phyloP scores from a whole-genome alignment of 2,113 vertebrate species.

The Panthera leo region DNA sequence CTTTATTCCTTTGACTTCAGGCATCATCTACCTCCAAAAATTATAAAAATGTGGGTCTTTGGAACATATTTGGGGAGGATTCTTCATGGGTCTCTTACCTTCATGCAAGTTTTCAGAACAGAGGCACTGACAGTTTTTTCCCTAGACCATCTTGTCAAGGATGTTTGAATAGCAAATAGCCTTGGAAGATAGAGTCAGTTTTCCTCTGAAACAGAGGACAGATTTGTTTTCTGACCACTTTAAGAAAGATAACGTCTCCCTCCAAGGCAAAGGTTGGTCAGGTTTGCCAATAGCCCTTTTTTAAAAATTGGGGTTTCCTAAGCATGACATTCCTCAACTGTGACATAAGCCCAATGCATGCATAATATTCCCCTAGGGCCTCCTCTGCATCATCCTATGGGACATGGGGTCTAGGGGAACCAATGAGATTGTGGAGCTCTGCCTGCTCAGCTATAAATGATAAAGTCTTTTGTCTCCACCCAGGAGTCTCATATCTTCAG shows the following conservation, averaged over 20 bases:
- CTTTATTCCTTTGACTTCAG: background rate
- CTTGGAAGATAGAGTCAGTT: background rate
- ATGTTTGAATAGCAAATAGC: background rate
- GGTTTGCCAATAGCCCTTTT: background rate
- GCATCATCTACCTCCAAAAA: background rate
- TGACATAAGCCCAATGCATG: background rate
- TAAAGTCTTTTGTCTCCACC: background rate
- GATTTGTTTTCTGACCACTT: background rate
- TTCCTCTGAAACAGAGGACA: background rate
- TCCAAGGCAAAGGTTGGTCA: background rate
- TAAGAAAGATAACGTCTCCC: background rate
- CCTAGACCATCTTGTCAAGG: background rate
- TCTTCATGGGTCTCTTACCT: background rate
- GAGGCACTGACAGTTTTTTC: background rate
- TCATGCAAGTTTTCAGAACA: constrained; percentile 1
- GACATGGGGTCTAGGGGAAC: background rate
- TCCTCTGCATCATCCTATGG: background rate
- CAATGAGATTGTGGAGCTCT: background rate
- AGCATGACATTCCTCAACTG: background rate
- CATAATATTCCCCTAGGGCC: background rate
- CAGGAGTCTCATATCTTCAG: background rate
- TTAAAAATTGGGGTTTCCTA: background rate
- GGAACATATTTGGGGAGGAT: background rate
- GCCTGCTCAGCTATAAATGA: background rate
- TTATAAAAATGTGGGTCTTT: background rate